phyloP scores from a whole-genome alignment of 2,888 invertebrate species.

The Hypselothyrea guttata region DNA sequence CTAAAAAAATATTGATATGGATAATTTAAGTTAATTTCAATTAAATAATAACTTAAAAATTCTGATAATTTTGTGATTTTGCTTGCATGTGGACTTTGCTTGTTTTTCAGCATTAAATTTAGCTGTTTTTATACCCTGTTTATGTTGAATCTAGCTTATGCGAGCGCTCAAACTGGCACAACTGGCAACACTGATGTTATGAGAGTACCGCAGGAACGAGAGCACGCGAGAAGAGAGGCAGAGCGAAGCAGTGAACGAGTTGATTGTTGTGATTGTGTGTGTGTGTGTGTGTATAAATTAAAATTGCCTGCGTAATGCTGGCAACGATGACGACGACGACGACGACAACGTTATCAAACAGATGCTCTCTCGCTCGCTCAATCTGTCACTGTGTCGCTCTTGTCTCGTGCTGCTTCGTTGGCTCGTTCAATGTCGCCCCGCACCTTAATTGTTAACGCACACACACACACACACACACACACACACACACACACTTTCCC shows the following conservation, averaged over 20 bases:
- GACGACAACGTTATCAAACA: constrained; percentile 43
- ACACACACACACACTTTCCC: background rate
- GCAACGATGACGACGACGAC: constrained; percentile 62
- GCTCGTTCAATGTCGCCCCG: constrained; percentile 62
- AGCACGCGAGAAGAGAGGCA: constrained; percentile 15
- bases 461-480: background rate
- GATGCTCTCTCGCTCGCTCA: constrained; percentile 34
- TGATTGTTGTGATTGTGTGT: constrained; percentile 32
- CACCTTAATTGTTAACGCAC: constrained; percentile 45
- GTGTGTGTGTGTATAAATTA: constrained; percentile 55
- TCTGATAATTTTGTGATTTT: too few species aligned
- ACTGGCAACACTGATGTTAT: too few species aligned
- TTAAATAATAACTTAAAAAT: too few species aligned
- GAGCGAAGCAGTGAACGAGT: constrained; percentile 42
- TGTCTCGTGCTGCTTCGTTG: constrained; percentile 46
- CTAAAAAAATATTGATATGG: too few species aligned
- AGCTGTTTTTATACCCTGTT: too few species aligned
- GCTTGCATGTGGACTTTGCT: too few species aligned
- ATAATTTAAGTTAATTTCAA: too few species aligned
- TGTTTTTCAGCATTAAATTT: too few species aligned
- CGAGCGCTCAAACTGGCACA: too few species aligned
- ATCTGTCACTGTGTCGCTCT: too few species aligned
- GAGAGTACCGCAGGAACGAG: background rate
- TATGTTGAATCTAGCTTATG: too few species aligned
- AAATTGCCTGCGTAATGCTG: constrained; percentile 61